Evolutionary conservation across 2,113 vertebrate species (phyloP).

Genomic region (Gorsachius goisagi): DNA sequence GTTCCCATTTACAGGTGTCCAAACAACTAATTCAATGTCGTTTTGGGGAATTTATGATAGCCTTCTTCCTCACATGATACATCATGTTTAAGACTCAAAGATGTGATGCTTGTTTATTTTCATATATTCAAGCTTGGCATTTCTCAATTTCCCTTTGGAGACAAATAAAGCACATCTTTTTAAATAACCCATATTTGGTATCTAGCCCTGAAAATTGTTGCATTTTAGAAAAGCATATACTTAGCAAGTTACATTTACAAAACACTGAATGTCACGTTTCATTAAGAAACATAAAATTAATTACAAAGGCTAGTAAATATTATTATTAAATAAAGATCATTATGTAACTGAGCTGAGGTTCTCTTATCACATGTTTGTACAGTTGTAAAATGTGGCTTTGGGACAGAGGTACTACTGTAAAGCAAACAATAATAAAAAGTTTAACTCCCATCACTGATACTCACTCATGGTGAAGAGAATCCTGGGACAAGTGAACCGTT

Average conservation of each 20-base stretch:
- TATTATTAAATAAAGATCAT: background rate
- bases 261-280: background rate
- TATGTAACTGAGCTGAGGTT: background rate
- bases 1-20: background rate
- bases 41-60: background rate
- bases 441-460: conserved; percentile 69
- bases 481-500: conserved; percentile 83
- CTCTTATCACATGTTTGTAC: background rate
- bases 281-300: background rate
- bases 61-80: background rate
- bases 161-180: background rate
- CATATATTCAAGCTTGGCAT: background rate
- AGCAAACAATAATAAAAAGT: background rate
- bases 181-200: background rate
- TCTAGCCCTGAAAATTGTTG: background rate
- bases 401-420: background rate
- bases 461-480: conserved; percentile 88
- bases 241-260: background rate
- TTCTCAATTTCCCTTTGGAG: background rate
- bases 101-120: background rate
- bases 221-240: background rate
- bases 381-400: background rate
- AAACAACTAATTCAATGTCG: background rate
- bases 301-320: background rate
- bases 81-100: background rate